phyloP scores from a whole-genome alignment of 2,888 invertebrate genomes.

The Philonicus albiceps region DNA sequence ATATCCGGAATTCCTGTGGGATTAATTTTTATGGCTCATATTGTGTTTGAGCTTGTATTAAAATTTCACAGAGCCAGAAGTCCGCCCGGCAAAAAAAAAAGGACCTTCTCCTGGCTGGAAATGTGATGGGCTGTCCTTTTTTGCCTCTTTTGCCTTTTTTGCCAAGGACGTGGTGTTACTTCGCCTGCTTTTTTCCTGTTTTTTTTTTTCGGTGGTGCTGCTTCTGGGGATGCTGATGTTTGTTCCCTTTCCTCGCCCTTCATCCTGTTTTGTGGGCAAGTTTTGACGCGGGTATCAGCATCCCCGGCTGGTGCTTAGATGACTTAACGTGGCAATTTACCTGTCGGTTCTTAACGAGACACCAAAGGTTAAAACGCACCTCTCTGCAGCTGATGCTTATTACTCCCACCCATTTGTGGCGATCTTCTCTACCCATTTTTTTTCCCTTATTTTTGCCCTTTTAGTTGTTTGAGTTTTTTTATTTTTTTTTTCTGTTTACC shows the following conservation, averaged over 20 bases:
- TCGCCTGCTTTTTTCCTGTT: background rate
- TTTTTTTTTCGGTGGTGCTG: background rate
- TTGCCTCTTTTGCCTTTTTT: background rate
- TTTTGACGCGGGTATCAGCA: slow-evolving; percentile 18
- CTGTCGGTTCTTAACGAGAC: slow-evolving; percentile 16
- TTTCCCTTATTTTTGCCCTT: background rate
- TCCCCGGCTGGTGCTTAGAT: slow-evolving; percentile 2
- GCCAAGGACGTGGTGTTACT: background rate
- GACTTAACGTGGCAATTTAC: slow-evolving; percentile 33
- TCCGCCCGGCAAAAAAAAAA: background rate
- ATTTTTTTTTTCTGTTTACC: background rate
- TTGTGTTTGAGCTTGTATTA: slow-evolving; percentile 36
- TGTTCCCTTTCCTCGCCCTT: background rate
- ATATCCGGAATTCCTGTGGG: slow-evolving; percentile 33
- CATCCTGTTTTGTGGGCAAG: background rate
- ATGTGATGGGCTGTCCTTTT: background rate
- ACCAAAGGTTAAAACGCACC: slow-evolving; percentile 32
- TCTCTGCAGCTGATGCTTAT: slow-evolving; percentile 23
- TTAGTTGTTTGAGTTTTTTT: background rate
- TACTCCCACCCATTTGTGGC: background rate
- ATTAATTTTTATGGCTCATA: slow-evolving; percentile 41
- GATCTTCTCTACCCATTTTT: background rate
- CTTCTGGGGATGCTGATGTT: background rate
- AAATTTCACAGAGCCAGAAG: slow-evolving; percentile 25
- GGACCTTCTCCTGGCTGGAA: background rate